These are phyloP conservation scores for Labroides dimidiatus DNA, from an alignment of 2,797 vertebrate species.

Conservation along the genomic window DNA sequence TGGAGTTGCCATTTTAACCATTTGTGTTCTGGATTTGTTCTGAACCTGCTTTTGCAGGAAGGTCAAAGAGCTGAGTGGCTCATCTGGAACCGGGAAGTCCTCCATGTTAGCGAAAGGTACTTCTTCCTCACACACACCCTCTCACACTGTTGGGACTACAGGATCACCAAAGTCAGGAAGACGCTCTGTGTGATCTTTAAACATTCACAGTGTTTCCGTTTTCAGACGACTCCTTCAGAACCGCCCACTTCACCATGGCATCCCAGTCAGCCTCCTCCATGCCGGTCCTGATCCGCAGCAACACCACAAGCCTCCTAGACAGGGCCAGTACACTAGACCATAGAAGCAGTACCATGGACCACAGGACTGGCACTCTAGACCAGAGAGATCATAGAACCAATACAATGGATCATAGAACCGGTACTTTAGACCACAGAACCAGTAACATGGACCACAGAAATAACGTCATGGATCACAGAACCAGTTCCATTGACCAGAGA, in stretches of 20 bases:
- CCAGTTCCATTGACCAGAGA: conserved; percentile 60
- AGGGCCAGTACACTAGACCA: conserved; percentile 78
- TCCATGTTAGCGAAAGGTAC: conserved; percentile 78
- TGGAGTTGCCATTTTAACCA: neutral
- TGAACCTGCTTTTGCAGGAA: conserved; percentile 70
- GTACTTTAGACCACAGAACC: conserved; percentile 72
- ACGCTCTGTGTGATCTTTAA: neutral
- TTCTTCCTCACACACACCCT: neutral
- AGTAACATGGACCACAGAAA: conserved; percentile 58
- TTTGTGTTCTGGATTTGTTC: neutral
- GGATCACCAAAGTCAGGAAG: neutral
- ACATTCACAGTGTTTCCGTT: conserved; percentile 27
- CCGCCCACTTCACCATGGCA: conserved; percentile 76
- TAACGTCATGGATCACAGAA: conserved; percentile 46
- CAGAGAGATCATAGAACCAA: conserved; percentile 59
- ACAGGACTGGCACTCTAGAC: conserved; percentile 57
- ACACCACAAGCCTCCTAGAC: conserved; percentile 83
- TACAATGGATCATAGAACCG: conserved; percentile 55
- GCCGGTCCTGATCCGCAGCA: conserved; percentile 83
- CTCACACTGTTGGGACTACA: neutral
- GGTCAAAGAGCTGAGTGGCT: conserved; percentile 74
- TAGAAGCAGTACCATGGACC: conserved; percentile 75
- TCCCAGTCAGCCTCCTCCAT: conserved; percentile 77
- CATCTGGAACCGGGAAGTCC: conserved; percentile 74
- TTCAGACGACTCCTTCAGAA: conserved; percentile 88